Base-by-base conservation (phyloP, 2,797 vertebrate genomes). In the Nyctalus aviator region DNA sequence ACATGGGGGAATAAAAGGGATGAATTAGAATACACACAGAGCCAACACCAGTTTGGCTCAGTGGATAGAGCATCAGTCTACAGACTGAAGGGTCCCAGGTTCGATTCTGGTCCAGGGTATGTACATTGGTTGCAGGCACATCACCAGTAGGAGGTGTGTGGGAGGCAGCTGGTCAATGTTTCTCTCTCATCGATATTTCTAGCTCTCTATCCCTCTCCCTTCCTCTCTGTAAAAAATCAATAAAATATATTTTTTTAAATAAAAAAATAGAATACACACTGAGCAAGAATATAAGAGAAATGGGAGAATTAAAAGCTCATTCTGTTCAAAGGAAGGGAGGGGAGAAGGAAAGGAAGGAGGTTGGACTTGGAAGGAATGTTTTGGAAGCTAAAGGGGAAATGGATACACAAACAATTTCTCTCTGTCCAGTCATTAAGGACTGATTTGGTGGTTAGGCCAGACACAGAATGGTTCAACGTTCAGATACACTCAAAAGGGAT, bases 241-340 rank as follows among this genome's bases (percentile, higher is more conserved):
- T 44, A 44, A 44, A 44, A 44, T 44, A 44, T 44, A 44, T 44
- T 44, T 44, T 9, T 9, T 11, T 2, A 44, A 44, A 44, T 9
- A 9, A 44, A 44, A 44, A 44, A 44, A 44, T 44, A 84, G 13
- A 37, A n/a, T 68, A 44, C 32, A 87, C 27, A 82, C 73, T 5
- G 27, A 78, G 57, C 37, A 53, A 50, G 83, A 66, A 84, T 53
- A 6, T 53, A 91, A 89, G 55, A 37, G 20, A 84, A 92, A 48
- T 35, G n/a, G 79, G 79, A 84, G n/a, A n/a, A 81, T 77, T 89
- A 64, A 82, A 91, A 77, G 62, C 23, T 73, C 48, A 35, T 84
- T 91, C 35, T 73, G n/a, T 37, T 55, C 20, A 71, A 90, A 92
- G 17, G 82, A 30, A 82, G 13, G 15, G 69, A 23, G 8, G 15